Percentiles rank a stretch among this genome's conserved stretches.
phyloP scores from a whole-genome alignment of 2,797 vertebrate genomes.

The Pseudomugil gertrudae region DNA sequence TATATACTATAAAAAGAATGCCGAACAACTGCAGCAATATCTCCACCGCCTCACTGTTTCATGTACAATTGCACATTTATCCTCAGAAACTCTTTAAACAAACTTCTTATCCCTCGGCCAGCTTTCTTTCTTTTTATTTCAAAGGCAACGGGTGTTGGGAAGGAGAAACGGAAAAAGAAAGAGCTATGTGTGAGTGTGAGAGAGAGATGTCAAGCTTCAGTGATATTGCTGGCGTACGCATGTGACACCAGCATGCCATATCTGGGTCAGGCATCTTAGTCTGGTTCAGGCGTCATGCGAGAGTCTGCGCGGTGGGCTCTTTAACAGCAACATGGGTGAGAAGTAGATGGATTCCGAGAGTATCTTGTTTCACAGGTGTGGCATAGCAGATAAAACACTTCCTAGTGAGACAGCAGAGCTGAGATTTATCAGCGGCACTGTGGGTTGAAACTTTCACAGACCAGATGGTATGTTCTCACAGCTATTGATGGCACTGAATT shows the following conservation, averaged over 20 bases:
- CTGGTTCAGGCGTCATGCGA: slow-evolving; percentile 42
- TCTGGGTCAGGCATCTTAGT: slow-evolving; percentile 74
- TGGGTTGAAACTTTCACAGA: slow-evolving; percentile 57
- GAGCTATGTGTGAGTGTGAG: slow-evolving; percentile 19
- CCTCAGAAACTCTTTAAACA: slow-evolving; percentile 45
- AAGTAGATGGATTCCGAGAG: slow-evolving; percentile 56
- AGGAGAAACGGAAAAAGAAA: slow-evolving; percentile 18
- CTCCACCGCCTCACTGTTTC: slow-evolving; percentile 29
- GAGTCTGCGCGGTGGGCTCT: slow-evolving; percentile 48
- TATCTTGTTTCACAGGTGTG: slow-evolving; percentile 65
- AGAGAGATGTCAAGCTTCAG: slow-evolving; percentile 40
- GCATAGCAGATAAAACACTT: slow-evolving; percentile 61
- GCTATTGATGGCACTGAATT: slow-evolving; percentile 34
- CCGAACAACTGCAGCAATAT: slow-evolving; percentile 54
- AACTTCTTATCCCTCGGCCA: slow-evolving; percentile 50
- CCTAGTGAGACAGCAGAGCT: slow-evolving; percentile 48
- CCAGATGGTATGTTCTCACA: slow-evolving; percentile 59
- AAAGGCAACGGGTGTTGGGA: background rate
- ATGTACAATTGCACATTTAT: slow-evolving; percentile 48
- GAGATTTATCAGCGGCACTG: slow-evolving; percentile 64
- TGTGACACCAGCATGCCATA: slow-evolving; percentile 51
- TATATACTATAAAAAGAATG: slow-evolving; percentile 53
- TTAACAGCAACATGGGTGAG: slow-evolving; percentile 47
- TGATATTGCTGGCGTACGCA: slow-evolving; percentile 51
- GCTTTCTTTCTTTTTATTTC: slow-evolving; percentile 25